Evolutionary conservation across 2,113 vertebrate species (phyloP), one percentile per base, ranked within the genome.

Genomic region (Lonchura striata): DNA sequence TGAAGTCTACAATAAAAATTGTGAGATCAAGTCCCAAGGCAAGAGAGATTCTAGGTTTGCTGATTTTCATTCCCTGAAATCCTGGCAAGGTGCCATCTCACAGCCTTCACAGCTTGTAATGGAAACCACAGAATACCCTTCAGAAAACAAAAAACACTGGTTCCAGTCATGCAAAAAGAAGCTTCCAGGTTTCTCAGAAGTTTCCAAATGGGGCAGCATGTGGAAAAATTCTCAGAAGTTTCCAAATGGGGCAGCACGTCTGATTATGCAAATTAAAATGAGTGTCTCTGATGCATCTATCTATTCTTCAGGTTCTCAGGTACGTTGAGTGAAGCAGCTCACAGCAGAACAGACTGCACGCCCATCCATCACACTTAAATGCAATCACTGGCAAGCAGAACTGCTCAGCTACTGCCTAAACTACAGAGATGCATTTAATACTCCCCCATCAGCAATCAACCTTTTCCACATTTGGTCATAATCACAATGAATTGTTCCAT

Each of bases 361-460:
- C 70, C 83, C 74, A 97, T 96, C 64, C 52, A 97, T 97, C 96
- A 87, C 56, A 37, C 66, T 97, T 96, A 96, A 96, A 92, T n/a
- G 90, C 92, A 94, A 94, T 97, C 96, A 95, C 93, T 91, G 95
- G 50, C 86, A 96, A 96, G 88, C 16, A 1, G 59, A 97, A 91
- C 82, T 37, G 57, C 95, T 84, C 94, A 95, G 77, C 86, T 31
- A 44, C 88, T 33, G 83, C 69, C 83, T 56, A 61, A 91, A 90
- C 94, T 78, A 82, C 60, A 1, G n/a, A 94, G 86, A 95, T 68
- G 63, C 84, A 83, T 92, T 98, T 96, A 97, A 88, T 94, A 90
- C 54, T 97, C 96, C 95, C 97, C 91, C 84, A 92, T 59, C 94
- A 97, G 96, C 96, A 95, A 98, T 98, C 97, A 98, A 95, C 95